A percentile compares a stretch with the other conserved stretches of the same genome.
phyloP scores from a whole-genome alignment of 2,888 invertebrate genomes.

The Eupithecia subfuscata region DNA sequence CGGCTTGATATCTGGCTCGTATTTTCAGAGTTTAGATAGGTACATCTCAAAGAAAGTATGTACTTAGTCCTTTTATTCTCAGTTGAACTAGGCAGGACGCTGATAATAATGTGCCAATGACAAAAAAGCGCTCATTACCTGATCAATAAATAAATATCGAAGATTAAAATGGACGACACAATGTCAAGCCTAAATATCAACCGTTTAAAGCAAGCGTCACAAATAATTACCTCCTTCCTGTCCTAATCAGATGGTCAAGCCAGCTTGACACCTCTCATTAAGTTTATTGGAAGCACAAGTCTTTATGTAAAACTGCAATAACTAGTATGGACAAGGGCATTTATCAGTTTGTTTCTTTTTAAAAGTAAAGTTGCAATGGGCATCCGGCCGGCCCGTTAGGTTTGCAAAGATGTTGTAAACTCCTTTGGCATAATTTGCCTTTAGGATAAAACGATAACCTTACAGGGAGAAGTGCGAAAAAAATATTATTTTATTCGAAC shows the following conservation, averaged over 20 bases:
- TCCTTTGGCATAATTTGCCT: not conserved
- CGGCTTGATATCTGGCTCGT: too few species aligned
- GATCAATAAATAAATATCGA: not conserved
- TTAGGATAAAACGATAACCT: not conserved
- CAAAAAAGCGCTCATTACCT: not conserved
- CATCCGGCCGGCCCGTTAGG: conserved; percentile 55
- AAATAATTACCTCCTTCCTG: conserved; percentile 32
- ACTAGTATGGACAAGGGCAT: conserved; percentile 31
- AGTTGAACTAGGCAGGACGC: not conserved
- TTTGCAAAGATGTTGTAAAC: conserved; percentile 39
- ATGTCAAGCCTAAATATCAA: conserved; percentile 11
- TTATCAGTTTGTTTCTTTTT: conserved; percentile 46
- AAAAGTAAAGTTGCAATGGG: conserved; percentile 58
- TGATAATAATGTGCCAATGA: not conserved
- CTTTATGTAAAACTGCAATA: conserved; percentile 34
- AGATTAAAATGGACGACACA: not conserved
- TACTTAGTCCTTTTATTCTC: not conserved
- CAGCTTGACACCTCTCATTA: conserved; percentile 38
- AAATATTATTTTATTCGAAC: too few species aligned
- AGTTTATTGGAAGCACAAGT: conserved; percentile 27
- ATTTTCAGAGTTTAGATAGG: not conserved
- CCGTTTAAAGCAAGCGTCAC: conserved; percentile 14
- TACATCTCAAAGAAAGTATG: not conserved
- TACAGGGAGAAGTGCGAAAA: too few species aligned
- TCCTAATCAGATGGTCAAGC: conserved; percentile 27